Conservation (phyloP, 2,113 vertebrate species). For the Sminthopsis crassicaudata region DNA sequence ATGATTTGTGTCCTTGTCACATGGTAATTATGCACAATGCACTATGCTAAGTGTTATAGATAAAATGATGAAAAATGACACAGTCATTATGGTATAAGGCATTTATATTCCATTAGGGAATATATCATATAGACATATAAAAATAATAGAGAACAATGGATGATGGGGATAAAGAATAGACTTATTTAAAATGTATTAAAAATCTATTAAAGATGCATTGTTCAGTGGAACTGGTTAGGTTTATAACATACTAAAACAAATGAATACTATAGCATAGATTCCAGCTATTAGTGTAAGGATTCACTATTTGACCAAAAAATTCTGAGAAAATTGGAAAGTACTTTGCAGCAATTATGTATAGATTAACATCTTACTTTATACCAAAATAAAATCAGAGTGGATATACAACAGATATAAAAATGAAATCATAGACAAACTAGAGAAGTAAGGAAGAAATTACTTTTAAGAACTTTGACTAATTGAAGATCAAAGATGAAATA, state of each 20-base stretch:
- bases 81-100: background rate
- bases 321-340: background rate
- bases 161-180: background rate
- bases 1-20: background rate
- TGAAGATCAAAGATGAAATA: background rate
- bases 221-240: background rate
- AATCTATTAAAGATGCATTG: background rate
- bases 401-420: background rate
- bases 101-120: background rate
- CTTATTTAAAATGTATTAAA: background rate
- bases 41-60: background rate
- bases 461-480: background rate
- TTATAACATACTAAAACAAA: background rate
- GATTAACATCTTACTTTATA: background rate
- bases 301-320: background rate
- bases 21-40: background rate
- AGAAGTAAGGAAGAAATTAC: background rate
- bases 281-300: background rate
- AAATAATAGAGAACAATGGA: background rate
- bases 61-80: background rate
- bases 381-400: background rate
- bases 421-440: background rate
- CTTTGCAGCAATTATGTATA: background rate
- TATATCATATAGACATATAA: background rate
- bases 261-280: background rate